These are phyloP conservation scores for Gallinago solitaria DNA, from an alignment of 2,797 vertebrate genomes.

Conservation along the genomic window DNA sequence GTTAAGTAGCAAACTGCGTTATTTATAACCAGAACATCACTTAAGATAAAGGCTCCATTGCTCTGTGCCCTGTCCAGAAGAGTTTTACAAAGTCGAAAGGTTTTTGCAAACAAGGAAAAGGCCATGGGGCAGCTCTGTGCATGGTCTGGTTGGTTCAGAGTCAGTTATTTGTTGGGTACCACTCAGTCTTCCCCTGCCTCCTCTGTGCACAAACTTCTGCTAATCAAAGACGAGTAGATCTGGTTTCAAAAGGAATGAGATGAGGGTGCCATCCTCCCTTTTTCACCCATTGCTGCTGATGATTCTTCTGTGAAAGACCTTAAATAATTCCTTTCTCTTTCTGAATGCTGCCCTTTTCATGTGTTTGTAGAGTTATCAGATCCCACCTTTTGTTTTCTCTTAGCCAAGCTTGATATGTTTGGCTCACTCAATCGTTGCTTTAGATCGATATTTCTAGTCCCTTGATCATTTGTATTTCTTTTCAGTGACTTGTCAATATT, in stretches of 20 bases:
- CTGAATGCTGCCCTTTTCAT: background rate
- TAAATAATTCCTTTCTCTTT: background rate
- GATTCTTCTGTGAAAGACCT: background rate
- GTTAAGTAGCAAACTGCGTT: background rate
- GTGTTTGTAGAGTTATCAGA: background rate
- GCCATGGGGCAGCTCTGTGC: background rate
- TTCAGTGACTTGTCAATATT: background rate
- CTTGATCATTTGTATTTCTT: conserved; percentile 23
- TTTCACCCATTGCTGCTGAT: background rate
- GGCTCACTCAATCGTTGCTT: background rate
- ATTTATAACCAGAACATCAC: conserved; percentile 13
- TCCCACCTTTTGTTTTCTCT: conserved; percentile 4
- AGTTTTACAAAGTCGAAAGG: background rate
- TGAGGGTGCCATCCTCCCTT: background rate
- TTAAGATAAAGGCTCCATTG: background rate
- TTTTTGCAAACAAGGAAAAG: background rate
- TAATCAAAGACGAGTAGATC: background rate
- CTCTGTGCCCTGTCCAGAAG: background rate
- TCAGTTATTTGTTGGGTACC: background rate
- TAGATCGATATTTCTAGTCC: background rate
- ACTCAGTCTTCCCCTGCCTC: fast-evolving
- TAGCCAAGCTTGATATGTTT: background rate
- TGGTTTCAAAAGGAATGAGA: background rate
- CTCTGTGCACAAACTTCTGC: background rate
- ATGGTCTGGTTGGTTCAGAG: fast-evolving